These are phyloP conservation scores for Staurois parvus DNA, from an alignment of 2,797 vertebrate species.

Conservation along the genomic window DNA sequence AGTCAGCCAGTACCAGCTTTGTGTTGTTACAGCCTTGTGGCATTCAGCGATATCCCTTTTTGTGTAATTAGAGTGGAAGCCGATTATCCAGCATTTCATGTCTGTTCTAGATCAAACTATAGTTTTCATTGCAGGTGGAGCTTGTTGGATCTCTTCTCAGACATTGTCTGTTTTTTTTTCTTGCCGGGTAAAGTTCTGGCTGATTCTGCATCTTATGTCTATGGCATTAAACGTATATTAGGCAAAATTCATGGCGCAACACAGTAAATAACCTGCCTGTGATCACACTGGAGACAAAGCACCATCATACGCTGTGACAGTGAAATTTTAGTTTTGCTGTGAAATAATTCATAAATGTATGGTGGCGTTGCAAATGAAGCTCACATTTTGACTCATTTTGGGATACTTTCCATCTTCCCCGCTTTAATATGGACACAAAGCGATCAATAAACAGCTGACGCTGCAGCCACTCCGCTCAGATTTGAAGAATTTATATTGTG, in stretches of 20 bases:
- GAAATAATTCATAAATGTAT: slow-evolving; percentile 10
- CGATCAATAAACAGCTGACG: slow-evolving; percentile 46
- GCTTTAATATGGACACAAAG: slow-evolving; percentile 34
- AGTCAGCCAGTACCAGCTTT: too few species aligned
- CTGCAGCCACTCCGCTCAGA: slow-evolving; percentile 24
- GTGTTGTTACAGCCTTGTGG: too few species aligned
- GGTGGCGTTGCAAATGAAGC: background rate
- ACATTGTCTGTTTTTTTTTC: too few species aligned
- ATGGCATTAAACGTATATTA: too few species aligned
- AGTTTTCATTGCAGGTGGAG: too few species aligned
- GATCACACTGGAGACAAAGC: background rate
- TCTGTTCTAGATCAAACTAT: too few species aligned
- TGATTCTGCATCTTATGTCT: too few species aligned
- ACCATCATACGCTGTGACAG: background rate
- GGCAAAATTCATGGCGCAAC: background rate
- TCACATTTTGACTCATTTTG: slow-evolving; percentile 21
- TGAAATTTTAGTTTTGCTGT: slow-evolving; percentile 1
- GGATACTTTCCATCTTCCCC: slow-evolving; percentile 33
- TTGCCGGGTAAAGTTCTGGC: too few species aligned
- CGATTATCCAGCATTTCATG: too few species aligned
- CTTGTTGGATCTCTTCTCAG: too few species aligned
- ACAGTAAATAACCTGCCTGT: background rate
- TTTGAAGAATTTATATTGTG: slow-evolving; percentile 52
- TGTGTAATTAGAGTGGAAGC: too few species aligned
- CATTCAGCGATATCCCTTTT: too few species aligned